Evolutionary conservation across 23 tunicate species (phyloP), one percentile per base, ranked within the genome.

Genomic region (Trididemnum nubilum): DNA sequence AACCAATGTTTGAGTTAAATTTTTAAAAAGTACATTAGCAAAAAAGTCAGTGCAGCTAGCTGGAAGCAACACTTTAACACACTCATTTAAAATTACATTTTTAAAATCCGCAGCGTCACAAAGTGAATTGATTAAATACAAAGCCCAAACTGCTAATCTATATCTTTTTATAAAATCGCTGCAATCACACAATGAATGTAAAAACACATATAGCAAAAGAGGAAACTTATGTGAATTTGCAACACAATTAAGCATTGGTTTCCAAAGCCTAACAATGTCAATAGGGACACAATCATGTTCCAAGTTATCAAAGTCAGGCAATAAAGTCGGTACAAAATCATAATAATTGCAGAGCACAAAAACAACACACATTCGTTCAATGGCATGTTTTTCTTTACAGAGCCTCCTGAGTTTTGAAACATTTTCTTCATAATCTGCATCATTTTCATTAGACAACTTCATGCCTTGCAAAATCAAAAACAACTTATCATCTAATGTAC

Each of bases 341-440:
- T 33, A 30, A 69, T 69, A 24, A 22, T 25, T 25, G 27, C 29
- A 15, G 4, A 69, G 7, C 4, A 69, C 74, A 69, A 69, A 69
- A 5, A 31, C 74, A 28, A 69, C 74, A 69, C 74, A 69, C 38
- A 69, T 27, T 5, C 74, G 36, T 69, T 69, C 22, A 33, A 31
- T n/a, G 38, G 15, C n/a, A 69, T 21, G n/a, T 61, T 5, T 21
- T 4, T 5, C 4, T 61, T 61, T 15, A 26, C 67, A 61, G 5
- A 61, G 4, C 4, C 5, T 61, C n/a, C n/a, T 61, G 5, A 61
- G 67, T 22, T 61, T 25, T 21, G 67, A 4, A n/a, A 61, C 7
- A 31, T 69, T 31, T 5, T 27, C 5, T 7, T 4, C 29, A 61
- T 9, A 36, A 69, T 30, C 38, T 12, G 67, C 15, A 12, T 12